Base-by-base conservation (phyloP, 2,113 vertebrate genomes). In the Notarius quadriscutis region DNA sequence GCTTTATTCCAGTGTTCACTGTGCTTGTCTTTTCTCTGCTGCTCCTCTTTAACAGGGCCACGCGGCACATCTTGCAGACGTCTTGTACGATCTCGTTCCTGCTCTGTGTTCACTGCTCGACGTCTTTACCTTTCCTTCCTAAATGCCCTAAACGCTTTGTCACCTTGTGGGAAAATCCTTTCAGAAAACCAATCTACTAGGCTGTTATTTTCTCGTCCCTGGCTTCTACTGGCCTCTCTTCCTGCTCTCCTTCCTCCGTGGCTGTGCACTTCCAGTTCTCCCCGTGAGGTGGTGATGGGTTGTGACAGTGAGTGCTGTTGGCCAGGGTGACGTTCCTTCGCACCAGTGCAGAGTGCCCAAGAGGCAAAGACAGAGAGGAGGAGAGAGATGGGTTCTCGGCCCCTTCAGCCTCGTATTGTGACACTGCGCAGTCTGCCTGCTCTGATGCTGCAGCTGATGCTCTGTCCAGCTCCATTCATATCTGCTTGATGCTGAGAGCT, bases 401-500 rank as follows among this genome's bases (percentile, higher is more conserved):
- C 77, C 72, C 93, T 87, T 91, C 75, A 51, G 25, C 75, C 93
- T 72, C 50, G 93, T 92, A 89, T 90, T 77, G 0, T 95, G 95
- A 96, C 96, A 96, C 93, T 90, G 91, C 83, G 94, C 95, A 95
- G 93, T 94, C 94, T 72, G 90, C 85, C 91, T 92, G 83, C 89
- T 81, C 91, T 88, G 12, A 84, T 60, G 88, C 93, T 94, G 93
- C 96, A 97, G 96, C 96, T 97, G 97, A 96, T 95, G 96, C 95
- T 95, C 96, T 97, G 96, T 97, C 97, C 93, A 90, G 94, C 93
- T 93, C 88, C 92, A 95, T 97, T 94, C 95, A 92, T 93, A 94
- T 96, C 96, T 93, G 93, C 91, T 92, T 96, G 96, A 97, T 93
- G 95, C 94, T 96, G 95, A 97, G 94, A 89, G 90, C 94, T 97